Evolutionary conservation across 1,140 invertebrate species (phyloP).

Genomic region (Apis mellifera): DNA sequence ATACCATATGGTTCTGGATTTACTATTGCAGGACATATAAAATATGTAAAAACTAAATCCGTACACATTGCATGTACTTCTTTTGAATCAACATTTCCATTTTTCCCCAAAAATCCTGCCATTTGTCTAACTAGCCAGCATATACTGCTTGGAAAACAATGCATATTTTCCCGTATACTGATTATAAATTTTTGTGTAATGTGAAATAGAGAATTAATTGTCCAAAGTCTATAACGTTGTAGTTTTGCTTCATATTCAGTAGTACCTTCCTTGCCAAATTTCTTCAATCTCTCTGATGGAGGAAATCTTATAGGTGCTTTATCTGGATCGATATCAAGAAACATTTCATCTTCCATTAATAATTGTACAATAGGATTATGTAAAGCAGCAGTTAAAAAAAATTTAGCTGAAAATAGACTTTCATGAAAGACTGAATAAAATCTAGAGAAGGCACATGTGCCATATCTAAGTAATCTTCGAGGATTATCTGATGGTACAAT

Average conservation of each 20-base stretch:
- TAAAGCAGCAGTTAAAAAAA: slow-evolving; percentile 96
- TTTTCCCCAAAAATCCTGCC: slow-evolving; percentile 86
- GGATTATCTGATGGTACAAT: slow-evolving; percentile 92
- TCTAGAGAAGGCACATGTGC: slow-evolving; percentile 93
- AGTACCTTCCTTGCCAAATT: slow-evolving; percentile 90
- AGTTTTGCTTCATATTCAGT: slow-evolving; percentile 88
- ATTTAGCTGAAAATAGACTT: slow-evolving; percentile 93
- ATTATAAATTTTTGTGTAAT: slow-evolving; percentile 92
- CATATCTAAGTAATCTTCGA: slow-evolving; percentile 90
- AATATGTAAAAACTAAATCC: slow-evolving; percentile 96
- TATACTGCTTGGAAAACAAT: slow-evolving; percentile 94
- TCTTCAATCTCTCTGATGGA: slow-evolving; percentile 86
- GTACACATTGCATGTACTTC: slow-evolving; percentile 92
- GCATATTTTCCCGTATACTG: slow-evolving; percentile 92
- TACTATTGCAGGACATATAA: slow-evolving; percentile 97
- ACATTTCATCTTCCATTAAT: slow-evolving; percentile 96
- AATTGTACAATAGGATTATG: slow-evolving; percentile 95
- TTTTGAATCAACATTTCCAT: slow-evolving; percentile 83
- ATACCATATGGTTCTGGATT: slow-evolving; percentile 98
- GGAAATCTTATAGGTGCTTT: slow-evolving; percentile 90
- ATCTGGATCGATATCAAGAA: slow-evolving; percentile 95
- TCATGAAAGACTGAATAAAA: slow-evolving; percentile 95
- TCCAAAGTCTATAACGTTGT: slow-evolving; percentile 88
- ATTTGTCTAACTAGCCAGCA: slow-evolving; percentile 90
- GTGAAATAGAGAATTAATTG: slow-evolving; percentile 90